Base-by-base conservation (phyloP, 2,797 vertebrate genomes). In the Psittacula derbiana region DNA sequence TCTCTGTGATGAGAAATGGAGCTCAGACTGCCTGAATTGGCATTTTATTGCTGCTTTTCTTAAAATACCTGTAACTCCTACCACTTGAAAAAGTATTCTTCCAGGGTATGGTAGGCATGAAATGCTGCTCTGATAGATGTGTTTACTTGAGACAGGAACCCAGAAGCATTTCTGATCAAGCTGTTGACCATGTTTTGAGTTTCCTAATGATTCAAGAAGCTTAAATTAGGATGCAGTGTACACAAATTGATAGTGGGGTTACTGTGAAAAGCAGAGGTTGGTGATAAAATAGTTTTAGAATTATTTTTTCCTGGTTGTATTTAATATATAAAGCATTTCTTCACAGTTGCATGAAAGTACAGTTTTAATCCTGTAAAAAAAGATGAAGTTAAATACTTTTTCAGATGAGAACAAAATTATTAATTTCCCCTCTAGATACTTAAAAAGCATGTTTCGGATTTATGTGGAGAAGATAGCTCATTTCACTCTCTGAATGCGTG, bases 351-450 rank as follows among this genome's bases (percentile, higher is more conserved):
- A 47, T 93, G 25, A 66, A 92, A 92, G 21, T 75, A 30, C 67
- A 28, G 69, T 87, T 95, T 85, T 91, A 73, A 81, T 81, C 47
- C 76, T 82, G 15, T 82, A 70, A 60, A 90, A 92, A 90, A 55
- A 80, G 57, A 86, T 3, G 30, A 90, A 95, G 49, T 90, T 75
- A 92, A 96, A 78, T 27, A 61, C 83, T 70, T 96, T 18, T 30
- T 53, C 58, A 87, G 86, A 72, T 80, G 36, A 86, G 93, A 90
- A 86, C 36, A 74, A 95, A 93, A 95, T 60, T 86, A 93, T 16
- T 90, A 52, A 41, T 88, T 91, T 91, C 16, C 41, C 80, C 80
- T 96, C 72, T 74, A 95, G 76, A 33, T 91, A 90, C 52, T 92
- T 75, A 53, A 91, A 91, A 72, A 91, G 23, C 58, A 19, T 72